These are phyloP conservation scores for Hirtodrosophila cameraria DNA, from an alignment of 2,888 invertebrate species.

Conservation along the genomic window DNA sequence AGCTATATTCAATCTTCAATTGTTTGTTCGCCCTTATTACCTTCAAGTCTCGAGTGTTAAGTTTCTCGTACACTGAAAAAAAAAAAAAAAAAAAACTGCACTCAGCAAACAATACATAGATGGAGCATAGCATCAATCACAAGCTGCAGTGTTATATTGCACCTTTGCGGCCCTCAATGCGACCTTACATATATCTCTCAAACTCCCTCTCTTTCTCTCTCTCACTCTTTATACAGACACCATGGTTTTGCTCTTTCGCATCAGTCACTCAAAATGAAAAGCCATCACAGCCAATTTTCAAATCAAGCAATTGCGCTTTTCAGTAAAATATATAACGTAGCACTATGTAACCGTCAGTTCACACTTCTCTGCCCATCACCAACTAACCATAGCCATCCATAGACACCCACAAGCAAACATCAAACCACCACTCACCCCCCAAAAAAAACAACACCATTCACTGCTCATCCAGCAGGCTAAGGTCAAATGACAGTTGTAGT, in stretches of 20 bases:
- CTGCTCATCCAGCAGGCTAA: constrained; percentile 40
- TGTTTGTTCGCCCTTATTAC: no score
- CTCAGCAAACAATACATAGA: constrained; percentile 24
- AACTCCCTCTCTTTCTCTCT: neutral
- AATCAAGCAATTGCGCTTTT: constrained; percentile 74
- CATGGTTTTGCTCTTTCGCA: constrained; percentile 11
- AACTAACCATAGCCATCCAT: constrained; percentile 9
- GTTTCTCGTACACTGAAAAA: neutral
- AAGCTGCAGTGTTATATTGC: constrained; percentile 33
- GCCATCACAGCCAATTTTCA: constrained; percentile 74
- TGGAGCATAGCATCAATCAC: constrained; percentile 46
- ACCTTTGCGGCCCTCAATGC: constrained; percentile 18
- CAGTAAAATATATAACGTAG: constrained; percentile 71
- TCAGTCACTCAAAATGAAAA: constrained; percentile 67
- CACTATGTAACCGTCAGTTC: constrained; percentile 54
- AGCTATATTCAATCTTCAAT: no score
- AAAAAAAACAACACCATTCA: neutral
- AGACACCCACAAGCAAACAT: no score
- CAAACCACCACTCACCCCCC: neutral
- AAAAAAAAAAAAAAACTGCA: neutral
- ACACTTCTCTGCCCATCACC: constrained; percentile 1
- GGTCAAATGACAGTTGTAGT: constrained; percentile 77
- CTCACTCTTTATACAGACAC: neutral
- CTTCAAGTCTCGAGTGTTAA: neutral
- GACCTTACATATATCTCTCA: constrained; percentile 1